These are phyloP conservation scores for Hypomesus transpacificus DNA, from an alignment of 2,113 vertebrate species.

Conservation along the genomic window DNA sequence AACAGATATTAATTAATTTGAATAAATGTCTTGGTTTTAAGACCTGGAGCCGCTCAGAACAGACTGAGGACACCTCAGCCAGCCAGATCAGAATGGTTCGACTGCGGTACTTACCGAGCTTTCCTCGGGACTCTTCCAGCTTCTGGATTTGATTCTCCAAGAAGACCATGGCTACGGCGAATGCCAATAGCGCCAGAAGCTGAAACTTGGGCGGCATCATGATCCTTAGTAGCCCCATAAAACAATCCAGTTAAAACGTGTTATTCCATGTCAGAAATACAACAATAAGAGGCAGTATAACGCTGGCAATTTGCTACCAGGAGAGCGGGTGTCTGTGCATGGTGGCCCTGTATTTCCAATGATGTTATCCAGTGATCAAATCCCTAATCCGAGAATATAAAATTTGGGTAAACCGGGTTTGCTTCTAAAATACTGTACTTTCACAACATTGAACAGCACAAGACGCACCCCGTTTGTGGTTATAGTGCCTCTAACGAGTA, in stretches of 20 bases:
- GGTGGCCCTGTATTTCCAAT: conserved; percentile 39
- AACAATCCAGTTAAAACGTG: conserved; percentile 66
- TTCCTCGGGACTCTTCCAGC: conserved; percentile 92
- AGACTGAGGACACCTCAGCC: too few species aligned
- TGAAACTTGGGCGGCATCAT: conserved; percentile 98
- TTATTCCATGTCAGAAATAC: conserved; percentile 63
- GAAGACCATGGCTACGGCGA: conserved; percentile 89
- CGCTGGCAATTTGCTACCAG: conserved; percentile 46
- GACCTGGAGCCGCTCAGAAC: too few species aligned
- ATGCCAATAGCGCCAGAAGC: conserved; percentile 90
- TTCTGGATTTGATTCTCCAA: conserved; percentile 97
- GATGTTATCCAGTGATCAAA: conserved; percentile 29
- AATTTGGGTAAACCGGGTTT: conserved; percentile 23
- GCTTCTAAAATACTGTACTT: conserved; percentile 13
- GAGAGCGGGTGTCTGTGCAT: conserved; percentile 46
- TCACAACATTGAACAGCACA: neutral
- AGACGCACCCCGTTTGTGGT: conserved; percentile 7
- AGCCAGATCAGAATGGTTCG: neutral
- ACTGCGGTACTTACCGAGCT: conserved; percentile 82
- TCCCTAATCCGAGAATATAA: conserved; percentile 26
- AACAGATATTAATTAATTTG: too few species aligned
- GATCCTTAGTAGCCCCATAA: conserved; percentile 95
- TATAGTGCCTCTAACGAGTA: conserved; percentile 12
- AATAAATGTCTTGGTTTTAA: too few species aligned
- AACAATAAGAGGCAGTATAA: conserved; percentile 33